phyloP scores from a whole-genome alignment of 35 echinoderm and acorn worm genomes.

The Apostichopus parvimensis region DNA sequence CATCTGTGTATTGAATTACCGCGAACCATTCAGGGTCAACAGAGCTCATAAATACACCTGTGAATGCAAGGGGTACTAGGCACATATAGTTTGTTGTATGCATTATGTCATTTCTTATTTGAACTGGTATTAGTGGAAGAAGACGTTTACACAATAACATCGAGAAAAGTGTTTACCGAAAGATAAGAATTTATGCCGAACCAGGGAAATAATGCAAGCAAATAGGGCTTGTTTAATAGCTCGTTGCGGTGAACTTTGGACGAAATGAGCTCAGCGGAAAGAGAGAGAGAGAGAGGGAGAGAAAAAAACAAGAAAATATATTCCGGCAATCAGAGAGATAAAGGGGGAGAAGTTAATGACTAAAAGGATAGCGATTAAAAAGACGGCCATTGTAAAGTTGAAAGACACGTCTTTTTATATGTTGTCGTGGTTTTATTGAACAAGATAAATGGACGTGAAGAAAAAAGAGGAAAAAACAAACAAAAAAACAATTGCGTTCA shows the following conservation, averaged over 20 bases:
- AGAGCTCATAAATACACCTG: constrained; percentile 31
- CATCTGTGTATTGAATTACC: constrained; percentile 44
- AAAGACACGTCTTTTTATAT: neutral
- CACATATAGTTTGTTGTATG: constrained; percentile 40
- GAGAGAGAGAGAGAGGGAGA: constrained; percentile 13
- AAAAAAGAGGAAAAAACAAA: no score
- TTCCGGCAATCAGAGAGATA: no score
- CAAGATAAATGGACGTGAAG: neutral
- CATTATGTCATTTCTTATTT: constrained; percentile 45
- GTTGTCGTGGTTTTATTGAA: neutral
- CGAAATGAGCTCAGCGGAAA: constrained; percentile 11
- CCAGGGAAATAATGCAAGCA: constrained; percentile 12
- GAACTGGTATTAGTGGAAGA: neutral
- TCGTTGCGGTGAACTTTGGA: constrained; percentile 30
- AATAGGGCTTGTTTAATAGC: constrained; percentile 20
- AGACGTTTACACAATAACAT: neutral
- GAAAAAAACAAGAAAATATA: neutral
- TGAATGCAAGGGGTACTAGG: neutral
- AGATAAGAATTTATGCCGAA: constrained; percentile 43
- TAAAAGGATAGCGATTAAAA: neutral
- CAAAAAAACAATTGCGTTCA: no score
- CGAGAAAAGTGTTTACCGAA: constrained; percentile 33
- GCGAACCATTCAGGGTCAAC: constrained; percentile 33
- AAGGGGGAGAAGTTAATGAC: neutral
- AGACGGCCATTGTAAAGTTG: neutral